Conservation (phyloP, 2,888 invertebrate genomes). For the Drosophila eohydei region DNA sequence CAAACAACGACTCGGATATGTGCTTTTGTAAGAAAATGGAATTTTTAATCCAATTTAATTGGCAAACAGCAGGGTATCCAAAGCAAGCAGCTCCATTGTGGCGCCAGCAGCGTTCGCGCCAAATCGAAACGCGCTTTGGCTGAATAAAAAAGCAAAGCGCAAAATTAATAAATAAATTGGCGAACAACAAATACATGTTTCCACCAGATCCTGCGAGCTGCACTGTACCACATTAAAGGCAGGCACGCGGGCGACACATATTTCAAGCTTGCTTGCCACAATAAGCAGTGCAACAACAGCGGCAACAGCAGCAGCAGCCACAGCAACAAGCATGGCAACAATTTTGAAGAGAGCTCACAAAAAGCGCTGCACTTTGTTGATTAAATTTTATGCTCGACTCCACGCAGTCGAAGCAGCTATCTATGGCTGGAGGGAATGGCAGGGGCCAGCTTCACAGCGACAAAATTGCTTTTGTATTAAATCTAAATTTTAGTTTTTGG, state of each 20-base stretch:
- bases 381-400: conserved; percentile 72
- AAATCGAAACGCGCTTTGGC: conserved; percentile 25
- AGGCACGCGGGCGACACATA: conserved; percentile 71
- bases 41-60: conserved; percentile 81
- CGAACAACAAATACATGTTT: conserved; percentile 45
- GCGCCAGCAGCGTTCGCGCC: conserved; percentile 35
- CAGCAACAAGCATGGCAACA: conserved; percentile 5
- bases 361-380: conserved; percentile 75
- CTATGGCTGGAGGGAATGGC: background rate
- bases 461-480: conserved; percentile 56
- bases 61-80: conserved; percentile 41
- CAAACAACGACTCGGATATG: conserved; percentile 39
- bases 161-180: conserved; percentile 72
- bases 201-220: conserved; percentile 36
- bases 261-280: conserved; percentile 56
- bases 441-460: conserved; percentile 17
- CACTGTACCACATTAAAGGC: conserved; percentile 48
- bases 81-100: conserved; percentile 41
- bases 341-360: conserved; percentile 44
- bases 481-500: conserved; percentile 62
- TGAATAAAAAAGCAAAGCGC: conserved; percentile 1
- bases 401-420: conserved; percentile 31
- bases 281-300: conserved; percentile 32
- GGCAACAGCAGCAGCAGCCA: conserved; percentile 26
- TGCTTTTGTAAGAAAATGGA: conserved; percentile 70